A percentile compares a stretch with the other conserved stretches of the same genome.
These are phyloP conservation scores for Caenorhabditis drosophilae DNA, from an alignment of 2,888 invertebrate species.

Conservation along the genomic window DNA sequence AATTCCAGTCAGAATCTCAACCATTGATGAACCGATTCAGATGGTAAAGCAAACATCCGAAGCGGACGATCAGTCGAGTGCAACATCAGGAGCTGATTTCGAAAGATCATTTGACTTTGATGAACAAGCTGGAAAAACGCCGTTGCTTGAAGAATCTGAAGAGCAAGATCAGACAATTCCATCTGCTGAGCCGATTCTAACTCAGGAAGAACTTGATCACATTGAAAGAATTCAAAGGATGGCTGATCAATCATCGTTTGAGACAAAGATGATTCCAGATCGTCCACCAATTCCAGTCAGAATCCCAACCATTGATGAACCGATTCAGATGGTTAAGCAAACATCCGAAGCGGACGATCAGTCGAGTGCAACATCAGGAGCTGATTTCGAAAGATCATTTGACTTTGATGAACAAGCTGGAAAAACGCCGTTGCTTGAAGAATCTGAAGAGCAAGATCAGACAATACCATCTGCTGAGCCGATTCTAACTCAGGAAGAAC, in stretches of 20 bases:
- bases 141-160: conserved; percentile 7
- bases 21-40: not conserved
- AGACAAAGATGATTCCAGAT: not conserved
- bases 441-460: conserved; percentile 7
- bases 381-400: not conserved
- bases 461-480: conserved; percentile 6
- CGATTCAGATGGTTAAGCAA: not conserved
- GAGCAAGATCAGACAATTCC: too few species aligned
- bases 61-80: not conserved
- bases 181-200: too few species aligned
- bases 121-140: not conserved
- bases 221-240: conserved; percentile 31
- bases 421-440: conserved; percentile 12
- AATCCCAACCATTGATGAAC: not conserved
- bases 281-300: not conserved
- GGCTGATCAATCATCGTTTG: conserved; percentile 13
- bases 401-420: not conserved
- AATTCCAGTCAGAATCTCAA: not conserved
- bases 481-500: conserved; percentile 37
- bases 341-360: not conserved
- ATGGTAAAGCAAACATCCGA: not conserved
- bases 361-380: not conserved
- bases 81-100: not conserved
- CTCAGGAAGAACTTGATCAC: conserved; percentile 52
- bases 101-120: not conserved